phyloP scores from a whole-genome alignment of 1,140 invertebrate species.

The Orchestia grillus region DNA sequence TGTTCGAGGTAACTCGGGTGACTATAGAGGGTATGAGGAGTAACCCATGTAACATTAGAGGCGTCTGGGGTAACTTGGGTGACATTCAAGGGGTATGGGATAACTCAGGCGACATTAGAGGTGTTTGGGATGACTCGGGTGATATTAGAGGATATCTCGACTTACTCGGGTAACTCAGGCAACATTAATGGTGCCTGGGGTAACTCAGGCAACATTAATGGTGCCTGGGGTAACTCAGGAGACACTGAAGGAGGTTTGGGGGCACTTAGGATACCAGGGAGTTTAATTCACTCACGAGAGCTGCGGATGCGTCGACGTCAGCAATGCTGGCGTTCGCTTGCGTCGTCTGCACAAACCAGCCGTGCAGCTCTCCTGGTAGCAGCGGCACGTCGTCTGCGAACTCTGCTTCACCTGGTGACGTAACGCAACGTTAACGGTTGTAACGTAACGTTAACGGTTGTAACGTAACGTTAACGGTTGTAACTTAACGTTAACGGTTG shows the following conservation, averaged over 20 bases:
- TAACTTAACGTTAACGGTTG: too few relatives aligned
- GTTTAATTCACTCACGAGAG: conserved; percentile 47
- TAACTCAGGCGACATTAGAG: not conserved
- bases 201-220: not conserved
- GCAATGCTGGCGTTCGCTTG: conserved; percentile 70
- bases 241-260: not conserved
- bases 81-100: not conserved
- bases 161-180: too few relatives aligned
- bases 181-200: not conserved
- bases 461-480: too few relatives aligned
- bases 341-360: conserved; percentile 71
- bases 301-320: conserved; percentile 69
- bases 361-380: conserved; percentile 71
- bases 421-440: not conserved
- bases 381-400: conserved; percentile 72
- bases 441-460: too few relatives aligned
- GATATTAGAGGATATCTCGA: not conserved
- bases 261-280: conserved; percentile 56
- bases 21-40: not conserved
- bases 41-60: not conserved
- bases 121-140: not conserved
- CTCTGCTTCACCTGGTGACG: conserved; percentile 74
- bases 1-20: not conserved
- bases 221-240: not conserved
- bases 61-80: not conserved